Evolutionary conservation across 2,113 vertebrate genomes (phyloP), one percentile per base, ranked within the genome.

Genomic region (Pica pica): DNA sequence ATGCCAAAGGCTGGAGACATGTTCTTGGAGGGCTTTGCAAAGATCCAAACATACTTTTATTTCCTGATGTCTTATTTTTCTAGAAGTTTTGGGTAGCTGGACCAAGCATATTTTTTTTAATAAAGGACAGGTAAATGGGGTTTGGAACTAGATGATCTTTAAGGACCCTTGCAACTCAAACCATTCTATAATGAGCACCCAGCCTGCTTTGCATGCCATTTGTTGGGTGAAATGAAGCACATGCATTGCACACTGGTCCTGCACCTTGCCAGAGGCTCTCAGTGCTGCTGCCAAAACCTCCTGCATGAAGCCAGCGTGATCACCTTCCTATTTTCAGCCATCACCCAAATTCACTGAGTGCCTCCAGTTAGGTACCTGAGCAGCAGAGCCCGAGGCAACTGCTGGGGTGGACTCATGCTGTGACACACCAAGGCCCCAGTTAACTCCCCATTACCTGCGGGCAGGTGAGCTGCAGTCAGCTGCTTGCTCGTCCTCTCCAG

Each of bases 291-390:
- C 52, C 46, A 42, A 78, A 87, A 33, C 76, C 55, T 44, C 35
- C 7, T 18, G 22, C 24, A 19, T 67, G 84, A 65, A 82, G 59
- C 70, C 87, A 18, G 8, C 0, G 4, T 44, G 46, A n/a, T 20
- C 65, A 47, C 46, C 71, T 57, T 27, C 49, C 59, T 31, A 22
- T 67, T 77, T 46, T 53, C 75, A 47, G 42, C 53, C 60, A 70
- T 70, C 84, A 59, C 50, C 35, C 67, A 31, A 42, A 49, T 5
- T 10, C 80, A 50, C 5, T 3, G 46, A 49, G n/a, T 8, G 80
- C 63, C 5, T 8, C 50, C 4, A 19, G 42, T 69, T 49, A 23
- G 0, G 0, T 2, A 1, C 2, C 24, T 5, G 27, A 73, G 68
- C 46, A 42, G 87, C 75, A 71, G 69, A 74, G 73, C 60, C 81